A percentile compares a stretch with the other conserved stretches of the same genome.
These are phyloP conservation scores for Cirrhinus mrigala DNA, from an alignment of 2,797 vertebrate genomes.

Conservation along the genomic window DNA sequence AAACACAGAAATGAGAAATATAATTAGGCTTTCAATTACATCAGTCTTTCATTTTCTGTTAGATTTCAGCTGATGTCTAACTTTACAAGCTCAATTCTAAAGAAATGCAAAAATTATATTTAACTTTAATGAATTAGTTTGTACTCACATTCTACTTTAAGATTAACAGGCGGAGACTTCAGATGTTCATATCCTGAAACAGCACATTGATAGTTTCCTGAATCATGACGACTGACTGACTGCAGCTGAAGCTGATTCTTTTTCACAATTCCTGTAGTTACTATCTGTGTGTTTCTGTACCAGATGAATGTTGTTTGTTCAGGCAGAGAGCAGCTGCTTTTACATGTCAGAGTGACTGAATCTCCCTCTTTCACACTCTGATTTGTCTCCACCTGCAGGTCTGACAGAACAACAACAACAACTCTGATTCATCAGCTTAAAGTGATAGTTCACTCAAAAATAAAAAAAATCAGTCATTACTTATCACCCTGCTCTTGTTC, in stretches of 20 bases:
- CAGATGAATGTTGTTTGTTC: constrained; percentile 38
- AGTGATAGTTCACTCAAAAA: too few relatives aligned
- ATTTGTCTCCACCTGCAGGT: constrained; percentile 28
- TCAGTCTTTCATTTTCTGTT: too few relatives aligned
- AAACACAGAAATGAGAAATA: not conserved
- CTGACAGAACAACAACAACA: not conserved
- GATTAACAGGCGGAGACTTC: not conserved
- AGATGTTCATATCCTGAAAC: not conserved
- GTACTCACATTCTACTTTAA: not conserved
- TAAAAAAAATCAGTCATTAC: too few relatives aligned
- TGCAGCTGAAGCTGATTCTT: not conserved
- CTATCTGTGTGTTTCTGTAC: not conserved
- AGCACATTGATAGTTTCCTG: constrained; percentile 4
- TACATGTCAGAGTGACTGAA: constrained; percentile 20
- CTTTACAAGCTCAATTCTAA: not conserved
- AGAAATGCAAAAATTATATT: not conserved
- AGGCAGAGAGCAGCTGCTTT: constrained; percentile 49
- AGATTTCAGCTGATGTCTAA: too few relatives aligned
- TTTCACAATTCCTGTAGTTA: not conserved
- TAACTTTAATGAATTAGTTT: not conserved
- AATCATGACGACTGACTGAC: not conserved
- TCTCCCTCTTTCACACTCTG: not conserved
- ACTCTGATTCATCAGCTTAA: too few relatives aligned
- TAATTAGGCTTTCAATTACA: not conserved
- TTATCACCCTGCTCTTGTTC: too few relatives aligned